phyloP scores from a whole-genome alignment of 1,140 invertebrate genomes.

The Drosophila chauvacae region DNA sequence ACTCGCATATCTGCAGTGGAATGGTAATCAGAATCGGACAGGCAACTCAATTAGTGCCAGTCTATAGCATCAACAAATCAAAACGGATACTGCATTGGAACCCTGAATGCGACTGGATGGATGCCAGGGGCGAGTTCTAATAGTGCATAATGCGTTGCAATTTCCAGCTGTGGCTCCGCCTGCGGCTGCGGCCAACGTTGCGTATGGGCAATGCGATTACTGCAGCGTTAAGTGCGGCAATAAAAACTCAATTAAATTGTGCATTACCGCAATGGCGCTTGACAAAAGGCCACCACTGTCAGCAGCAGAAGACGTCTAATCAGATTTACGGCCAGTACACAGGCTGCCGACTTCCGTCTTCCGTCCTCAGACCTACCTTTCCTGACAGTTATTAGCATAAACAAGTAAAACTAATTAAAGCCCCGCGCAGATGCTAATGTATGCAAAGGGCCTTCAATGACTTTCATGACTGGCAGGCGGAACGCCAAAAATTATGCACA shows the following conservation, averaged over 20 bases:
- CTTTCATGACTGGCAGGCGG: slow-evolving; percentile 30
- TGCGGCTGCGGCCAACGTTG: slow-evolving; percentile 30
- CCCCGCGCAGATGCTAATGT: slow-evolving; percentile 72
- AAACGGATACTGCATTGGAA: not conserved
- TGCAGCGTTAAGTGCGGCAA: slow-evolving; percentile 58
- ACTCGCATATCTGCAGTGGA: slow-evolving; percentile 88
- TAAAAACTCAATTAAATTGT: slow-evolving; percentile 72
- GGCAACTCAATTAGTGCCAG: slow-evolving; percentile 34
- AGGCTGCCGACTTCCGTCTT: not conserved
- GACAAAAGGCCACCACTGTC: slow-evolving; percentile 34
- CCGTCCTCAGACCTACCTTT: not conserved
- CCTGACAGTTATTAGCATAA: slow-evolving; percentile 61
- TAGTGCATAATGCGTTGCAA: slow-evolving; percentile 26
- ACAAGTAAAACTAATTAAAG: slow-evolving; percentile 82
- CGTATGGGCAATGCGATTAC: slow-evolving; percentile 73
- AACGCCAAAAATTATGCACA: slow-evolving; percentile 54
- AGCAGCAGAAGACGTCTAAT: slow-evolving; percentile 57
- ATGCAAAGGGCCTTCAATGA: slow-evolving; percentile 77
- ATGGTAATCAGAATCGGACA: slow-evolving; percentile 1
- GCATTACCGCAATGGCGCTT: slow-evolving; percentile 50
- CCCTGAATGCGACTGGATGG: not conserved
- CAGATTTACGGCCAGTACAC: slow-evolving; percentile 59
- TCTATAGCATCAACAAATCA: slow-evolving; percentile 30
- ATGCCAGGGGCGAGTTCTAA: slow-evolving; percentile 23
- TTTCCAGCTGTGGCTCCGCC: slow-evolving; percentile 29